Percentiles rank a stretch among this genome's conserved stretches.
phyloP scores from a whole-genome alignment of 1,140 invertebrate species.

The Heliconius melpomene region DNA sequence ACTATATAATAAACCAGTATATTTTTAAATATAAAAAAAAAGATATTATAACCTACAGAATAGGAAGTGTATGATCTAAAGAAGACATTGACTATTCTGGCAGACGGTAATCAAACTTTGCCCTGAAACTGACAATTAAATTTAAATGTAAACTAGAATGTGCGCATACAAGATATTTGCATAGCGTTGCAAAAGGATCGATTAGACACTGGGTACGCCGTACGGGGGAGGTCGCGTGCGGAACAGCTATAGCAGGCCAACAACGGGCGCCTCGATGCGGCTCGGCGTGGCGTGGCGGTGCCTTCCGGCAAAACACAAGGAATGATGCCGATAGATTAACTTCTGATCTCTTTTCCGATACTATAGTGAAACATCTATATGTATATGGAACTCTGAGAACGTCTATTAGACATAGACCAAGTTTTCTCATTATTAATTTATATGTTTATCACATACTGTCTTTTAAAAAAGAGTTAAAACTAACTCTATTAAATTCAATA shows the following conservation, averaged over 20 bases:
- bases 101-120: conserved; percentile 30
- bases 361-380: conserved; percentile 72
- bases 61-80: background rate
- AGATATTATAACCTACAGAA: background rate
- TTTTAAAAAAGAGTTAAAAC: no score
- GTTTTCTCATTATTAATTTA: conserved; percentile 24
- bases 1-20: no score
- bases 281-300: conserved; percentile 58
- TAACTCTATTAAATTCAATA: background rate
- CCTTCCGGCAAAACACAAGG: conserved; percentile 77
- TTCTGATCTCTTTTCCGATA: conserved; percentile 80
- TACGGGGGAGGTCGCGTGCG: conserved; percentile 55
- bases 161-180: conserved; percentile 44
- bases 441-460: background rate
- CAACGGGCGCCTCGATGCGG: conserved; percentile 43
- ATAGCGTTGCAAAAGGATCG: conserved; percentile 59
- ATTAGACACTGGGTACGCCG: conserved; percentile 54
- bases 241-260: conserved; percentile 55
- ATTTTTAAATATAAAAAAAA: no score
- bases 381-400: conserved; percentile 72
- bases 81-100: background rate
- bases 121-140: conserved; percentile 33
- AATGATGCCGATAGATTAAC: conserved; percentile 81
- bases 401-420: conserved; percentile 71
- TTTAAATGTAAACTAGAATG: conserved; percentile 38